Evolutionary conservation across 2,888 invertebrate species (phyloP), one percentile per base, ranked within the genome.

Genomic region (Aspidiotus rigidus): DNA sequence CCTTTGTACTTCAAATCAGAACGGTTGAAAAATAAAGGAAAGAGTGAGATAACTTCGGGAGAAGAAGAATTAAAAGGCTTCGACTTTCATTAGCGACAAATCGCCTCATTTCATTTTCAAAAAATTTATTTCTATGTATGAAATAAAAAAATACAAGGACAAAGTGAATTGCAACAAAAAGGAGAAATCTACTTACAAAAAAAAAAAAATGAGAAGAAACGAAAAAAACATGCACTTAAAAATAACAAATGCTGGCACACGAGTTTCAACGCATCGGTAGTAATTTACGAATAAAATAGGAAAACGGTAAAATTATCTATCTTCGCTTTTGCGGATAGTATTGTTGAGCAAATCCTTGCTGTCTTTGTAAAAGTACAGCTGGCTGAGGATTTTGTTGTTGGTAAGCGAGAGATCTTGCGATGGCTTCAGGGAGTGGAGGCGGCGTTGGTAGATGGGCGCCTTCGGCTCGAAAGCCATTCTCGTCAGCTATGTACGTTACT

Each of bases 381-480:
- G 80, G 80, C 55, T 79, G 79, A 7, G 83, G 81, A 28, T 61
- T 44, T 60, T 67, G 67, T 61, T 62, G 62, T 40, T 69, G 54
- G 44, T 71, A 70, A 42, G 72, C 71, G 28, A 74, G 72, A 40
- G 74, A 73, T 70, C 73, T 73, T 69, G 73, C 74, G 74, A 87
- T 87, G 59, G 85, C 86, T 76, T 83, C 84, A 44, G 89, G 88
- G 73, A 88, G 81, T 39, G 88, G 87, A 54, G 88, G 89, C 8
- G 88, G 84, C n/a, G 87, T 87, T 55, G 90, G 89, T 74, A 89
- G 78, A 77, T 89, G 89, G 56, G 87, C 87, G 64, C 89, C 89
- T 74, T 83, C 83, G 11, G 89, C 86, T 75, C 86, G 84, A 79
- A 88, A 90, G 70, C 89, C 90, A 76, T 86, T 86, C 79, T 89